Evolutionary conservation across 2,888 invertebrate genomes (phyloP).

Genomic region (Eubasilissa splendida): DNA sequence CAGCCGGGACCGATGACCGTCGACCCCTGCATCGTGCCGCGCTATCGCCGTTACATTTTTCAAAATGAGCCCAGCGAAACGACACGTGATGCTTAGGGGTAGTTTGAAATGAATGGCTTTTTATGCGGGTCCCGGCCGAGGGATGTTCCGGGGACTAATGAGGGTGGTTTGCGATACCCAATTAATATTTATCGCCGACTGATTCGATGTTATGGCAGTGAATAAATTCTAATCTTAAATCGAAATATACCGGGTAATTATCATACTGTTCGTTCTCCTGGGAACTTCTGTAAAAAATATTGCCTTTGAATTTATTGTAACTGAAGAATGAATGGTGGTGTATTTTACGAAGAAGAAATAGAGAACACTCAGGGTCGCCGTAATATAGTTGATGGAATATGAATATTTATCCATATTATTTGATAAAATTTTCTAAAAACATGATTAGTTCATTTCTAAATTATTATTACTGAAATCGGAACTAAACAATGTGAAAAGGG

Average conservation of each 20-base stretch:
- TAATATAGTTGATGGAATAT: no score
- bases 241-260: neutral
- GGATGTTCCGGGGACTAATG: slow-evolving; percentile 18
- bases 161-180: neutral
- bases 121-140: slow-evolving; percentile 15
- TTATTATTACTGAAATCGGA: no score
- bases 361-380: no score
- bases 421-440: no score
- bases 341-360: no score
- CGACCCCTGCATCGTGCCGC: neutral
- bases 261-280: no score
- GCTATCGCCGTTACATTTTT: neutral
- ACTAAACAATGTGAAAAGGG: no score
- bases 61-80: neutral
- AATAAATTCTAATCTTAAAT: neutral
- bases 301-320: no score
- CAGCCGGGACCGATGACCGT: neutral
- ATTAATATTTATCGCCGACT: slow-evolving; percentile 13
- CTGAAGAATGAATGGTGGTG: no score
- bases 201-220: neutral
- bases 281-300: no score
- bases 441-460: no score
- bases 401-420: no score
- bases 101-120: slow-evolving; percentile 6
- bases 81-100: neutral